Conservation (phyloP, 2,888 invertebrate species). For the Cerceris rybyensis region DNA sequence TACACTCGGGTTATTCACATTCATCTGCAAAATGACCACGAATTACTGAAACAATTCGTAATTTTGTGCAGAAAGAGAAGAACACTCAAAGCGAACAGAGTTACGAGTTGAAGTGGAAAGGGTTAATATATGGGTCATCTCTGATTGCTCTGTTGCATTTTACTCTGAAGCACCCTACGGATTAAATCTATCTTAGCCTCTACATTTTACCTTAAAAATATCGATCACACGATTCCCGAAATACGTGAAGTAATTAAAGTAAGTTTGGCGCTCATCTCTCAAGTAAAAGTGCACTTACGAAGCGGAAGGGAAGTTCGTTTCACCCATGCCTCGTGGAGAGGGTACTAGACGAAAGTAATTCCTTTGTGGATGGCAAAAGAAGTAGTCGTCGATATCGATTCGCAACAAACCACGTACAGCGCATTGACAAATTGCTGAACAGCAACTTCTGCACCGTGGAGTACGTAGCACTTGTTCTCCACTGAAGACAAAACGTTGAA, state of each 20-base stretch:
- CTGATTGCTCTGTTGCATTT: too few relatives aligned
- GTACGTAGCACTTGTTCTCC: constrained; percentile 25
- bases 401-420: constrained; percentile 42
- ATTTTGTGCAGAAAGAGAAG: too few relatives aligned
- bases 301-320: neutral
- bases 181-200: neutral
- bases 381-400: constrained; percentile 58
- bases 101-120: too few relatives aligned
- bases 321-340: neutral
- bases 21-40: too few relatives aligned
- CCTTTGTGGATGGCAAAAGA: constrained; percentile 48
- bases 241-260: constrained; percentile 2
- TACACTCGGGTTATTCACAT: too few relatives aligned
- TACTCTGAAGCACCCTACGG: too few relatives aligned
- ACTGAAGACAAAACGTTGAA: constrained; percentile 22
- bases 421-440: constrained; percentile 63
- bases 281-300: neutral
- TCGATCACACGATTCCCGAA: neutral
- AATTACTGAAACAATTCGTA: too few relatives aligned
- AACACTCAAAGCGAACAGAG: too few relatives aligned
- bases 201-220: neutral
- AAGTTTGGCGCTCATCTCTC: neutral
- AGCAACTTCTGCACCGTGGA: constrained; percentile 34
- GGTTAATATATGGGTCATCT: too few relatives aligned
- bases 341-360: constrained; percentile 4